These are phyloP conservation scores for Iphiclides podalirius DNA, from an alignment of 2,888 invertebrate species.

Conservation along the genomic window DNA sequence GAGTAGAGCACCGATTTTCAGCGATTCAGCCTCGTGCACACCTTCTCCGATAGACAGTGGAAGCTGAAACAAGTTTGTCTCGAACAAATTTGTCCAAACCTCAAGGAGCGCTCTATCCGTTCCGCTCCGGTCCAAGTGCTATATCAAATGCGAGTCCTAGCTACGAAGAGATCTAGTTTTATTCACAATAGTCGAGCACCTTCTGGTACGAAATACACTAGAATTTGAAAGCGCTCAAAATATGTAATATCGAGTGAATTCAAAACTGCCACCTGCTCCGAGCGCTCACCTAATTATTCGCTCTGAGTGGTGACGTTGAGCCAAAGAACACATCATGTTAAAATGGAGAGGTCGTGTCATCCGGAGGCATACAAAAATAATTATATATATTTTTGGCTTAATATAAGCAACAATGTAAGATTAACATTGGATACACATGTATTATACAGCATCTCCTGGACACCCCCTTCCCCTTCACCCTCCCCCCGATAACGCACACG, in stretches of 20 bases:
- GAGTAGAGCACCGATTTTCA: no score
- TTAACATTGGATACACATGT: conserved; percentile 6
- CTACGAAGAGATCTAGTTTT: conserved; percentile 35
- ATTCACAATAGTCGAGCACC: conserved; percentile 27
- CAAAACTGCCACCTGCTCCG: no score
- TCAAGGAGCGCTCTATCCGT: background rate
- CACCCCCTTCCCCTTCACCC: background rate
- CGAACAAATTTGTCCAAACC: conserved; percentile 11
- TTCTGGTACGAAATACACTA: conserved; percentile 4
- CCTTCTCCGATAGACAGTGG: background rate
- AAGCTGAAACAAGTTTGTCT: conserved; percentile 16
- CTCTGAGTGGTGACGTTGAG: no score
- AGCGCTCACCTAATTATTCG: no score
- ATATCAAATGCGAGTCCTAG: background rate
- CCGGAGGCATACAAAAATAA: conserved; percentile 20
- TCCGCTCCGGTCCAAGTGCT: no score
- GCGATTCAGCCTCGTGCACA: no score
- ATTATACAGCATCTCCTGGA: background rate
- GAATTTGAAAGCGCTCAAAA: no score
- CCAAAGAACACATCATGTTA: no score
- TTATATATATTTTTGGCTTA: conserved; percentile 18
- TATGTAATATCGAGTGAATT: no score
- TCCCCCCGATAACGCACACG: background rate
- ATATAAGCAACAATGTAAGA: conserved; percentile 11
- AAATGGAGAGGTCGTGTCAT: conserved; percentile 1